Evolutionary conservation across 2,888 invertebrate genomes (phyloP).

Genomic region (Allacma fusca): DNA sequence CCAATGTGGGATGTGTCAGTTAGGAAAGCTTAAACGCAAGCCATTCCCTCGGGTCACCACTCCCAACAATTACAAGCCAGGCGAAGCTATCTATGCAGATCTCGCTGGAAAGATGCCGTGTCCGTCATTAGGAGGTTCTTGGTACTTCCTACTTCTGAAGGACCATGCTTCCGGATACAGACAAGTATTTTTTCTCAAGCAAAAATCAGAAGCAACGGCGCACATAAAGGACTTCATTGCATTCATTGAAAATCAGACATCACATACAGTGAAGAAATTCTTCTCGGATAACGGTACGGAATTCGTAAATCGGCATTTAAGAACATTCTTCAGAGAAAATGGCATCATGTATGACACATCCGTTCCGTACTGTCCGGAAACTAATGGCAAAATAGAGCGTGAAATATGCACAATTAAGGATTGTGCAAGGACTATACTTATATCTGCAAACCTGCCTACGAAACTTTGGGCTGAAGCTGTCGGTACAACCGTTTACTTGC

Average conservation of each 20-base stretch:
- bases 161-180: slow-evolving; percentile 37
- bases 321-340: slow-evolving; percentile 54
- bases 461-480: slow-evolving; percentile 63
- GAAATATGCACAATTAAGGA: slow-evolving; percentile 60
- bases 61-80: neutral
- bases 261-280: slow-evolving; percentile 40
- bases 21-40: slow-evolving; percentile 32
- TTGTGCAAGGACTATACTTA: slow-evolving; percentile 57
- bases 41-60: neutral
- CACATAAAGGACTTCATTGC: slow-evolving; percentile 27
- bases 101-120: slow-evolving; percentile 33
- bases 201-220: slow-evolving; percentile 12
- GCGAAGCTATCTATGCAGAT: slow-evolving; percentile 33
- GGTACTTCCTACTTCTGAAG: slow-evolving; percentile 34
- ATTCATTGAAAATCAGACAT: slow-evolving; percentile 44
- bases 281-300: slow-evolving; percentile 45
- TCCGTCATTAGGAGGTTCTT: slow-evolving; percentile 21
- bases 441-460: slow-evolving; percentile 57
- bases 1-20: slow-evolving; percentile 27
- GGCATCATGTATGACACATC: slow-evolving; percentile 63
- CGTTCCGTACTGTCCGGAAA: slow-evolving; percentile 62
- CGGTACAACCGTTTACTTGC: slow-evolving; percentile 62
- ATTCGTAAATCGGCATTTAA: slow-evolving; percentile 52
- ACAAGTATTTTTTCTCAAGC: slow-evolving; percentile 29
- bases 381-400: slow-evolving; percentile 63